Evolutionary conservation across 2,888 invertebrate species (phyloP).

Genomic region (Acronicta leporina): DNA sequence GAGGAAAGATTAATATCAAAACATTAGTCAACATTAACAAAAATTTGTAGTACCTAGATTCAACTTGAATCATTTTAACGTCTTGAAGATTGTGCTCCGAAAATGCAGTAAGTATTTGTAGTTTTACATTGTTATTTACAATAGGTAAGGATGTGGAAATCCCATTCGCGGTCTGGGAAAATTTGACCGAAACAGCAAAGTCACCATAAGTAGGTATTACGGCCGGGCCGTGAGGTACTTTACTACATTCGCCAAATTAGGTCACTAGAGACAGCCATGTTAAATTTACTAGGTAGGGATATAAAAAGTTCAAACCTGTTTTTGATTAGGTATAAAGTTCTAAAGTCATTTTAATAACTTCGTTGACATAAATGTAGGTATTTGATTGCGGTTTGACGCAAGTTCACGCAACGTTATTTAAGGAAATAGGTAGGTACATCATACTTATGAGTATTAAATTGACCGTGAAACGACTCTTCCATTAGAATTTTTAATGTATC

Average conservation of each 20-base stretch:
- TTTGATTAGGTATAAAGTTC: constrained; percentile 51
- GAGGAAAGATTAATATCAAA: no score
- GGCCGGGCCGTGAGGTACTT: constrained; percentile 52
- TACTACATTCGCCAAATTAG: constrained; percentile 63
- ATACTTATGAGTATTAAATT: constrained; percentile 8
- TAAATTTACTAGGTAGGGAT: constrained; percentile 54
- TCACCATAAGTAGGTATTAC: constrained; percentile 20
- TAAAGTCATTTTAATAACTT: constrained; percentile 33
- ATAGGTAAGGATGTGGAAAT: constrained; percentile 59
- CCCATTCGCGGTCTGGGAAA: constrained; percentile 58
- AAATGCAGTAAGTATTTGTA: no score
- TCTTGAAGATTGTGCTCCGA: no score
- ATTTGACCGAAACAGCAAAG: constrained; percentile 44
- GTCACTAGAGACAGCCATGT: constrained; percentile 51
- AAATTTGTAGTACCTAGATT: no score
- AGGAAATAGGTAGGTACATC: constrained; percentile 12
- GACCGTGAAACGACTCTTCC: constrained; percentile 4
- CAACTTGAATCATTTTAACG: constrained; percentile 32
- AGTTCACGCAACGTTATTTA: constrained; percentile 3
- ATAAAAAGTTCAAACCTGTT: constrained; percentile 38
- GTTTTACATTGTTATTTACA: no score
- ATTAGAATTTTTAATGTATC: background rate
- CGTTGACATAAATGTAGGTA: constrained; percentile 23
- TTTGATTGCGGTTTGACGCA: constrained; percentile 32
- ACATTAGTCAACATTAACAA: no score